Percentiles rank a stretch among this genome's conserved stretches.
phyloP scores from a whole-genome alignment of 2,888 invertebrate species.

The Antitype chi region DNA sequence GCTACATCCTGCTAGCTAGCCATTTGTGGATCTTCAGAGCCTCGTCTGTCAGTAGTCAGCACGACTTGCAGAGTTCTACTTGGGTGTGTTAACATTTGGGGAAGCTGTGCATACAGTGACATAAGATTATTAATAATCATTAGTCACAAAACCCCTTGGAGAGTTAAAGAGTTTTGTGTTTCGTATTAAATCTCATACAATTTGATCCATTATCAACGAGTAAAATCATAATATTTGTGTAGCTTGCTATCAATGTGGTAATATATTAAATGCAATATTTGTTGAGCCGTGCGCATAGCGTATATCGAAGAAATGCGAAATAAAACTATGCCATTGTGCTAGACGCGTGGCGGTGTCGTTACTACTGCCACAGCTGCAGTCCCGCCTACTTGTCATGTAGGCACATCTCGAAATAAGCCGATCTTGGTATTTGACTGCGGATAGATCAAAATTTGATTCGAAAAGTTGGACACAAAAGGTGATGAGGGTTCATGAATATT shows the following conservation, averaged over 20 bases:
- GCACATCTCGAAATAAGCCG: background rate
- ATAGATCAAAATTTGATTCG: background rate
- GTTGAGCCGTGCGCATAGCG: conserved; percentile 25
- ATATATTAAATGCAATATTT: conserved; percentile 10
- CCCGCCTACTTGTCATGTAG: background rate
- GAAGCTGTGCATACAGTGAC: background rate
- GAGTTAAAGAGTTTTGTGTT: background rate
- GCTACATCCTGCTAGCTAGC: background rate
- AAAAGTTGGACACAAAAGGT: background rate
- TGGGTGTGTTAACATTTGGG: background rate
- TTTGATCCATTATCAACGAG: conserved; percentile 5
- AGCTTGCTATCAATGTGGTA: conserved; percentile 1
- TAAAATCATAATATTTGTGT: conserved; percentile 18
- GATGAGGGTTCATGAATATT: too few relatives aligned
- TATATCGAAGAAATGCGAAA: conserved; percentile 15
- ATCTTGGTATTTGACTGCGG: background rate
- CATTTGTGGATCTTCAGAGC: background rate
- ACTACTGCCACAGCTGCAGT: background rate
- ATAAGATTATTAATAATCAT: background rate
- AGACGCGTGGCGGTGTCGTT: background rate
- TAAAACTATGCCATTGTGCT: conserved; percentile 1
- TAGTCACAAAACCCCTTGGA: background rate
- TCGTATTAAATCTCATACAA: background rate
- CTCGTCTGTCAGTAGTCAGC: too few relatives aligned
- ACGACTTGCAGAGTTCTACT: background rate